Conservation (phyloP, 2,113 vertebrate species). For the Centrocercus urophasianus region DNA sequence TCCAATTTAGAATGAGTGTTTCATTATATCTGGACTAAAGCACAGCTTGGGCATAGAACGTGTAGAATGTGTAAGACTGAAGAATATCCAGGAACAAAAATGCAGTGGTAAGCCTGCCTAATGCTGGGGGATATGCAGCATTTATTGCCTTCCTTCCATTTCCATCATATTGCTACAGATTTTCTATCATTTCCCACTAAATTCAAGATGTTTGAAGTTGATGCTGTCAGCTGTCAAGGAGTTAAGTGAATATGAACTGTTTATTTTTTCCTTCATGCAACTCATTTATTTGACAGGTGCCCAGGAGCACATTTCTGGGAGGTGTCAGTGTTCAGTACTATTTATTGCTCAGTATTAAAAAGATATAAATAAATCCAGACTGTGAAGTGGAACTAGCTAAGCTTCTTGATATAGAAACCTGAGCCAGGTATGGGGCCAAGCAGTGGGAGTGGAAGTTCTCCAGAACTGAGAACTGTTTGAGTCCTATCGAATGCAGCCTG, state of each 20-base stretch:
- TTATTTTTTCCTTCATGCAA: background rate
- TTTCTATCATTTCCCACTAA: background rate
- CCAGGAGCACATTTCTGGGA: background rate
- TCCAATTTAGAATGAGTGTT: background rate
- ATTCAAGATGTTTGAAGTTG: background rate
- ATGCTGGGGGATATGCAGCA: background rate
- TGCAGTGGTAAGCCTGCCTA: background rate
- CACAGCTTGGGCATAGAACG: background rate
- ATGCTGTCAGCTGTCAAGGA: background rate
- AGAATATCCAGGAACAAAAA: background rate
- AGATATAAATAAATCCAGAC: constrained; percentile 54
- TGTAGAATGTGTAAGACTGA: background rate
- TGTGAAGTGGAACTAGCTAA: constrained; percentile 43
- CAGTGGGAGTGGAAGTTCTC: constrained; percentile 23
- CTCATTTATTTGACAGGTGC: background rate
- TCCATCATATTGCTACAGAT: background rate
- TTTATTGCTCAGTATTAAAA: constrained; percentile 39
- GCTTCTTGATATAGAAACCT: constrained; percentile 25
- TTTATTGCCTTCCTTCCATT: background rate
- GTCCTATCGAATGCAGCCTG: background rate
- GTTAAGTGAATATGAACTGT: background rate
- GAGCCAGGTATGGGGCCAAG: constrained; percentile 37
- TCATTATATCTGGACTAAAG: background rate
- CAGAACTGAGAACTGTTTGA: background rate
- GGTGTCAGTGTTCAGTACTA: background rate